phyloP scores from a whole-genome alignment of 2,113 vertebrate genomes.

The Egretta garzetta region DNA sequence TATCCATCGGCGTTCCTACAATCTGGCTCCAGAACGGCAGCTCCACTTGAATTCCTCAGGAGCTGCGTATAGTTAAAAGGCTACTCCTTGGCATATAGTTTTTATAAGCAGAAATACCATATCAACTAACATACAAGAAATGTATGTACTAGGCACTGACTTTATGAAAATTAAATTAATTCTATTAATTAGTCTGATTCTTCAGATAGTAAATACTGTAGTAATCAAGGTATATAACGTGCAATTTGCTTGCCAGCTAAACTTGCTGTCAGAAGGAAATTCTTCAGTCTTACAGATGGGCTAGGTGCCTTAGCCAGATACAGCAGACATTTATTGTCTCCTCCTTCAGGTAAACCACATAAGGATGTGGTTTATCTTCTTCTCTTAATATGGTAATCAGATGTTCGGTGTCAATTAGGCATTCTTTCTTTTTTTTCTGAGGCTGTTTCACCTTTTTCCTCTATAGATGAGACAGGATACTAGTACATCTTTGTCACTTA shows the following conservation, averaged over 20 bases:
- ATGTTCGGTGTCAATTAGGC: neutral
- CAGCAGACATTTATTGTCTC: neutral
- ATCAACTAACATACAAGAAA: neutral
- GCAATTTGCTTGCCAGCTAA: neutral
- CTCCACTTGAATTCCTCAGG: neutral
- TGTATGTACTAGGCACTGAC: neutral
- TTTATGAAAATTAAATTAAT: neutral
- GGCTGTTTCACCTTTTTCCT: neutral
- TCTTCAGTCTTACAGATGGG: neutral
- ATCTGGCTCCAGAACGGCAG: neutral
- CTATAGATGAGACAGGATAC: neutral
- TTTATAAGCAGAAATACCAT: neutral
- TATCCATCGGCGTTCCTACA: accelerated
- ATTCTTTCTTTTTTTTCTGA: neutral
- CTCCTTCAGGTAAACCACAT: neutral
- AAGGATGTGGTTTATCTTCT: neutral
- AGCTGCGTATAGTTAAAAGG: neutral
- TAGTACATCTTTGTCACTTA: neutral
- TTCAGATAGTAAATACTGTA: neutral
- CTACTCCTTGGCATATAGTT: neutral
- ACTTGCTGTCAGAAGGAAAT: neutral
- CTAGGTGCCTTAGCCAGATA: neutral
- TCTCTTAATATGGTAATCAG: neutral
- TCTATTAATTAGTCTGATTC: neutral
- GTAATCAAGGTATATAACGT: neutral